Evolutionary conservation across 1,140 invertebrate species (phyloP).

Genomic region (Whitmania pigra): DNA sequence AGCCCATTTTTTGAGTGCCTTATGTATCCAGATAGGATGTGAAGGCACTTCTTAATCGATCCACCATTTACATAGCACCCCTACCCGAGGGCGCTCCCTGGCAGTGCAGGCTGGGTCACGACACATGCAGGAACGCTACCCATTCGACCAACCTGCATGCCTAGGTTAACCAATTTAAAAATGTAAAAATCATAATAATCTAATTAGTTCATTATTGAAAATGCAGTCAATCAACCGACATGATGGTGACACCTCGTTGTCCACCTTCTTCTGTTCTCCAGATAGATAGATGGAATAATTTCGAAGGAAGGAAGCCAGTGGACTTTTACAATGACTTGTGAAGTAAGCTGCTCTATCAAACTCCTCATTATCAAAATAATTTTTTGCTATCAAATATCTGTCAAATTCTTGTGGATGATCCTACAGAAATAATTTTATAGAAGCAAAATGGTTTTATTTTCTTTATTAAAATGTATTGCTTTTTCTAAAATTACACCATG

Average conservation of each 20-base stretch:
- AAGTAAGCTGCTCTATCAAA: slow-evolving; percentile 80
- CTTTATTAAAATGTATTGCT: slow-evolving; percentile 38
- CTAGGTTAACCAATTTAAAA: background rate
- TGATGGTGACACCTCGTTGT: slow-evolving; percentile 65
- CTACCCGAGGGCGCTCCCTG: too few species aligned
- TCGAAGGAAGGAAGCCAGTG: slow-evolving; percentile 63
- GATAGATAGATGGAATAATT: slow-evolving; percentile 72
- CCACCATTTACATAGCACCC: too few species aligned
- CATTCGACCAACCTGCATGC: too few species aligned
- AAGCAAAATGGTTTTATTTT: slow-evolving; percentile 51
- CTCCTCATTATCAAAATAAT: slow-evolving; percentile 80
- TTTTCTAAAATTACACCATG: slow-evolving; percentile 35
- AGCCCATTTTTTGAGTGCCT: too few species aligned
- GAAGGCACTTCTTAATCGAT: too few species aligned
- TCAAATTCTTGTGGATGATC: slow-evolving; percentile 29
- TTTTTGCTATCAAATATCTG: slow-evolving; percentile 65
- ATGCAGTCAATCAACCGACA: slow-evolving; percentile 35
- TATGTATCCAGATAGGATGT: too few species aligned
- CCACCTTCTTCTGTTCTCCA: slow-evolving; percentile 70
- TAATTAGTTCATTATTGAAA: background rate
- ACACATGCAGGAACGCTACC: background rate
- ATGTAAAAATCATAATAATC: background rate
- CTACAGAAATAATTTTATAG: slow-evolving; percentile 29
- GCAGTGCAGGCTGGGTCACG: background rate
- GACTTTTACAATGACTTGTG: slow-evolving; percentile 53